phyloP scores from a whole-genome alignment of 2,888 invertebrate genomes.

The Lepidocyrtinus sp. region DNA sequence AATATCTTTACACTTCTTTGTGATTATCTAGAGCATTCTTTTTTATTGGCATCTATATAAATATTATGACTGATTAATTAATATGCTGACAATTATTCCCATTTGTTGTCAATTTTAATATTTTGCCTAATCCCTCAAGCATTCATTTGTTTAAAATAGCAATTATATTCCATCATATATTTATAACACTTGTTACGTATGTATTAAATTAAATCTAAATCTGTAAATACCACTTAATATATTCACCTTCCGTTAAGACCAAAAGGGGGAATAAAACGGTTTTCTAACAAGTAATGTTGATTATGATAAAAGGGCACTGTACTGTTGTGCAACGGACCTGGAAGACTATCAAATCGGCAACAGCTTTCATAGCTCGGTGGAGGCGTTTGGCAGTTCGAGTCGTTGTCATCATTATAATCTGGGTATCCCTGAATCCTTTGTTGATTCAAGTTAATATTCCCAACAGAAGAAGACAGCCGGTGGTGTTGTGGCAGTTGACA shows the following conservation, averaged over 20 bases:
- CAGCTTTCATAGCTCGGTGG: conserved; percentile 56
- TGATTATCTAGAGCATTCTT: too few relatives aligned
- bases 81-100: not conserved
- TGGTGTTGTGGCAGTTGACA: conserved; percentile 25
- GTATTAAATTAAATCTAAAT: not conserved
- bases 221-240: not conserved
- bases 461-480: conserved; percentile 8
- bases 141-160: not conserved
- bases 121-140: not conserved
- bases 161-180: not conserved
- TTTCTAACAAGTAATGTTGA: not conserved
- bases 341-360: conserved; percentile 50
- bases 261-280: conserved; percentile 11
- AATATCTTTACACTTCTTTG: too few relatives aligned
- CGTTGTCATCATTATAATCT: conserved; percentile 24
- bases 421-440: not conserved
- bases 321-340: conserved; percentile 11
- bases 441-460: conserved; percentile 27
- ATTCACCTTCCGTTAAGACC: not conserved
- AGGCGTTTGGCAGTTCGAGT: conserved; percentile 37
- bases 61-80: too few relatives aligned
- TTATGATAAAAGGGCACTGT: conserved; percentile 42
- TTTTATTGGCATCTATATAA: too few relatives aligned
- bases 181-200: not conserved
- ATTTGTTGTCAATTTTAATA: not conserved